Percentiles rank a stretch among this genome's conserved stretches.
phyloP scores from a whole-genome alignment of 2,113 vertebrate species.

The Microcebus ravelobensis region DNA sequence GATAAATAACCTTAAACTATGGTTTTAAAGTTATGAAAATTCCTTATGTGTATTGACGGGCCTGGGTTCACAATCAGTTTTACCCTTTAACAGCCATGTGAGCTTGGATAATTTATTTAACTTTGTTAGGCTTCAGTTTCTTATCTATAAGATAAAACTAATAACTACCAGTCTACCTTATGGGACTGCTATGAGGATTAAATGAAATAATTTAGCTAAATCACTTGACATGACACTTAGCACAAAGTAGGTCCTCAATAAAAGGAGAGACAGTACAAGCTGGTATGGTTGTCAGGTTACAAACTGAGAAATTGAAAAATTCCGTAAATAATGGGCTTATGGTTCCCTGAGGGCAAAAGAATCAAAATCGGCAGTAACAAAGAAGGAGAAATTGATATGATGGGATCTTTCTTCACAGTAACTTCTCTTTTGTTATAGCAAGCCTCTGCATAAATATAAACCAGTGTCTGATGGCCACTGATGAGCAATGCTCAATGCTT shows the following conservation, averaged over 20 bases:
- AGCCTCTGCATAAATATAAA: conserved; percentile 55
- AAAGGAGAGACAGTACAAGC: conserved; percentile 4
- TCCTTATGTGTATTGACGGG: neutral
- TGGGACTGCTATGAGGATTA: neutral
- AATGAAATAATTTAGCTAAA: conserved; percentile 42
- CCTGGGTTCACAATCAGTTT: neutral
- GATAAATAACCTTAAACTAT: neutral
- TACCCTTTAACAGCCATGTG: neutral
- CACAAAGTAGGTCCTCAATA: conserved; percentile 39
- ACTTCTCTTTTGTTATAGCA: conserved; percentile 56
- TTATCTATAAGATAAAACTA: conserved; percentile 24
- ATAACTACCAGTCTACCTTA: neutral
- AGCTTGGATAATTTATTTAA: neutral
- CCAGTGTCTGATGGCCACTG: conserved; percentile 42
- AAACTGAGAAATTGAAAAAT: conserved; percentile 23
- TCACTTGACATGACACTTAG: neutral
- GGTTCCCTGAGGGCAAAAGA: conserved; percentile 1
- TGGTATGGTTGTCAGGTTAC: neutral
- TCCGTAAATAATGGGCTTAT: conserved; percentile 17
- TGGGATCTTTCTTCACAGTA: conserved; percentile 18
- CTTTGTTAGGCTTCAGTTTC: neutral
- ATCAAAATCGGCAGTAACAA: conserved; percentile 3
- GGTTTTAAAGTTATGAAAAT: conserved; percentile 42
- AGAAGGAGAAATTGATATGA: neutral
- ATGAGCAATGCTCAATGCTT: conserved; percentile 23